Evolutionary conservation across 1,140 invertebrate species (phyloP).

Genomic region (Manduca sexta): DNA sequence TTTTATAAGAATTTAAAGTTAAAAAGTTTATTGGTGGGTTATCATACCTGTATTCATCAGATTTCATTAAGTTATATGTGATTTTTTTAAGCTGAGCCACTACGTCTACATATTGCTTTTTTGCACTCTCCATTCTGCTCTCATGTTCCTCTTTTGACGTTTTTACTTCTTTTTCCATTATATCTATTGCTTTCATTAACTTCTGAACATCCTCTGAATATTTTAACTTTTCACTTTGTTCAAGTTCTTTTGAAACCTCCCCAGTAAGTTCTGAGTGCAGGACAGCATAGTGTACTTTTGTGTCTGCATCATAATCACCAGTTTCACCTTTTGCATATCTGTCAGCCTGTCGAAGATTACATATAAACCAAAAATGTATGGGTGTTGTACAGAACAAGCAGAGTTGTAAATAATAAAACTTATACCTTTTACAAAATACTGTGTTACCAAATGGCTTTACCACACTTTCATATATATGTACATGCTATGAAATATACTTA

Average conservation of each 20-base stretch:
- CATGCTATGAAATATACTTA: conserved; percentile 28
- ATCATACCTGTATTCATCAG: conserved; percentile 44
- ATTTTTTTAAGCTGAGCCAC: conserved; percentile 44
- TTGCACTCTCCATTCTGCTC: conserved; percentile 59
- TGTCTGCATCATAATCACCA: conserved; percentile 31
- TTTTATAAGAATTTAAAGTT: no score
- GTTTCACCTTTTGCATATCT: conserved; percentile 31
- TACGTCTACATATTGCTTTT: conserved; percentile 44
- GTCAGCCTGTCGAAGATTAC: no score
- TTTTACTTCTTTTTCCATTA: conserved; percentile 72
- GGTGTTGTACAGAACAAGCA: no score
- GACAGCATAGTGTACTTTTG: conserved; percentile 61
- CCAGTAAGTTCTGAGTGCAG: conserved; percentile 64
- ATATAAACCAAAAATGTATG: no score
- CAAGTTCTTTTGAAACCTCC: conserved; percentile 56
- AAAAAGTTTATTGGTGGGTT: not conserved
- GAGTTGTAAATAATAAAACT: no score
- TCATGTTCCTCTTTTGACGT: conserved; percentile 61
- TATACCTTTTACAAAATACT: no score
- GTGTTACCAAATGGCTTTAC: no score
- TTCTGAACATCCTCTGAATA: conserved; percentile 71
- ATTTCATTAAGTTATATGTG: conserved; percentile 50
- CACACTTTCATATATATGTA: not conserved
- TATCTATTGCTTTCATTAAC: conserved; percentile 73
- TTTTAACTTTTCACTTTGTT: conserved; percentile 55